Percentiles rank a stretch among this genome's conserved stretches.
Evolutionary conservation across 1,140 invertebrate species (phyloP).

Genomic region (Diabrotica undecimpunctata): DNA sequence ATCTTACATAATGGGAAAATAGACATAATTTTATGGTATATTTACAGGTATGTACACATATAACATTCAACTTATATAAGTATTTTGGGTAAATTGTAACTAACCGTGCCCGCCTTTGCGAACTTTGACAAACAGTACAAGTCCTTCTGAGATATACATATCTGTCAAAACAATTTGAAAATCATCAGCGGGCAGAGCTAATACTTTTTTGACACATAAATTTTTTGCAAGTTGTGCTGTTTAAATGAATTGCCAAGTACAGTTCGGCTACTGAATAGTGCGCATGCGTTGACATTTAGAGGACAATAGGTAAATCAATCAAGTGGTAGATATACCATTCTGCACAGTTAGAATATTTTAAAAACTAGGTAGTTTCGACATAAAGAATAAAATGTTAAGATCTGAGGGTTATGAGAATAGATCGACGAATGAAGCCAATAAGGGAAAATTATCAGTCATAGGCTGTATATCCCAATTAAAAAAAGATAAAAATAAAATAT

Average conservation of each 20-base stretch:
- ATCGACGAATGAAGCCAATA: too few species aligned
- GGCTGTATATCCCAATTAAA: too few species aligned
- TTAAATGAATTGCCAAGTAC: not conserved
- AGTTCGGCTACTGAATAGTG: not conserved
- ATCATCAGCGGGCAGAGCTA: not conserved
- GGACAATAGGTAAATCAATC: not conserved
- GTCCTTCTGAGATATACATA: not conserved
- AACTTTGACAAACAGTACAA: not conserved
- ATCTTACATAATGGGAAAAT: slow-evolving; percentile 29
- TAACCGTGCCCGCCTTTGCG: too few species aligned
- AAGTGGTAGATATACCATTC: not conserved
- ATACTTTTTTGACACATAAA: slow-evolving; percentile 16
- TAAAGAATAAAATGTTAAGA: too few species aligned
- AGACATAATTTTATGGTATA: slow-evolving; percentile 28
- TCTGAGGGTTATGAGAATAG: too few species aligned
- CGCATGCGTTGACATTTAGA: slow-evolving; percentile 5
- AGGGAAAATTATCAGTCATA: too few species aligned
- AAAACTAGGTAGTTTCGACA: too few species aligned
- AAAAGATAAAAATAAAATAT: too few species aligned
- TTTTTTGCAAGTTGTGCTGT: slow-evolving; percentile 5
- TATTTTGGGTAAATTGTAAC: too few species aligned
- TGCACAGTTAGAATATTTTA: too few species aligned
- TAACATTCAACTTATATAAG: slow-evolving; percentile 9
- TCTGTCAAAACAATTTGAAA: not conserved
- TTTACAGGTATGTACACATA: slow-evolving; percentile 31